These are phyloP conservation scores for Trachelus iudaicus DNA, from an alignment of 2,888 invertebrate species.

Conservation along the genomic window DNA sequence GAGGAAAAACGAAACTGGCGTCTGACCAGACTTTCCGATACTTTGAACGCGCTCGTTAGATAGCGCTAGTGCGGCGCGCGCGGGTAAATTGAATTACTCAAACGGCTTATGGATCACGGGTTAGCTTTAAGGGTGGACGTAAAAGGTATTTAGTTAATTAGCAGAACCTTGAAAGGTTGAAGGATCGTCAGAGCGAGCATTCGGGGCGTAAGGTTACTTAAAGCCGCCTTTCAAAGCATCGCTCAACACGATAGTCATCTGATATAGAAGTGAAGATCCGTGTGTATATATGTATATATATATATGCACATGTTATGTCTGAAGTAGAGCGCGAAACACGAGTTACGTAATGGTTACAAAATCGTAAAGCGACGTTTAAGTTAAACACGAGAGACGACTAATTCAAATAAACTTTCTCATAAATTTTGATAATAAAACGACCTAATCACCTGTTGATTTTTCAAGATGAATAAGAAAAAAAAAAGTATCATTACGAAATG, in stretches of 20 bases:
- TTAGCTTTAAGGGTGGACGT: not conserved
- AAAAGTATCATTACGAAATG: not conserved
- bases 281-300: not conserved
- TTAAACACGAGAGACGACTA: not conserved
- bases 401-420: constrained; percentile 31
- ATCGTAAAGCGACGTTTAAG: not conserved
- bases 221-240: not conserved
- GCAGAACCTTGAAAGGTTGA: not conserved
- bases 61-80: not conserved
- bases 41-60: not conserved
- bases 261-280: not conserved
- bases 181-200: not conserved
- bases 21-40: not conserved
- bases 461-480: not conserved
- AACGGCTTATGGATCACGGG: not conserved
- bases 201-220: not conserved
- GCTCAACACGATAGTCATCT: not conserved
- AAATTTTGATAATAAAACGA: constrained; percentile 35
- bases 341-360: not conserved
- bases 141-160: not conserved
- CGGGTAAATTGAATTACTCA: not conserved
- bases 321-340: not conserved
- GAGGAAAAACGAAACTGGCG: not conserved
- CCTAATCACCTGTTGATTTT: not conserved
- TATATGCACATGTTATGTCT: not conserved